These are phyloP conservation scores for Nysson spinosus DNA, from an alignment of 2,888 invertebrate genomes.

Conservation along the genomic window DNA sequence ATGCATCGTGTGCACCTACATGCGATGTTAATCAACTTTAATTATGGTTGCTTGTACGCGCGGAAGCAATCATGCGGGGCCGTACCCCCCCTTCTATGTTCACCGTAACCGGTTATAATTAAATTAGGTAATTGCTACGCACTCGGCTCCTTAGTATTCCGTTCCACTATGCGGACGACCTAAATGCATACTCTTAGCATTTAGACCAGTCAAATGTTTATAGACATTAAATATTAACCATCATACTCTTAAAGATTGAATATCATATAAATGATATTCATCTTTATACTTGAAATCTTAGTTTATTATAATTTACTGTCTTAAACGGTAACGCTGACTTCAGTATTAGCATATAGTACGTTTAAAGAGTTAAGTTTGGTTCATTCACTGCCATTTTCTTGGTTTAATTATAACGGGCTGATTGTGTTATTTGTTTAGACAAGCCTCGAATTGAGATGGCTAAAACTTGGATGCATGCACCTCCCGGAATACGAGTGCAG, in stretches of 20 bases:
- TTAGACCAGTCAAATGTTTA: constrained; percentile 30
- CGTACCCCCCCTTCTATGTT: constrained; percentile 37
- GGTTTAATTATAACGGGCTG: background rate
- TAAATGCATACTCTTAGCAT: constrained; percentile 39
- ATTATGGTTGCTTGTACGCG: constrained; percentile 32
- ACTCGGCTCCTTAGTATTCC: constrained; percentile 48
- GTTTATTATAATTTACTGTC: too few species aligned
- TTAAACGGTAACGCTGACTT: too few species aligned
- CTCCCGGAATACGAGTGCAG: constrained; percentile 84
- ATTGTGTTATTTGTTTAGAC: too few species aligned
- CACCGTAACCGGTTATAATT: constrained; percentile 51
- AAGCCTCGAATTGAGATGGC: constrained; percentile 85
- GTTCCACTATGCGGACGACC: constrained; percentile 40
- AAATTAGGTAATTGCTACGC: constrained; percentile 58
- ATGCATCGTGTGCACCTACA: constrained; percentile 32
- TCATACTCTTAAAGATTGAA: background rate
- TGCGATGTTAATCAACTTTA: constrained; percentile 52
- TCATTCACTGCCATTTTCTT: background rate
- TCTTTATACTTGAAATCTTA: too few species aligned
- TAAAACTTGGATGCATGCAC: constrained; percentile 86
- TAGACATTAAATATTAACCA: constrained; percentile 6
- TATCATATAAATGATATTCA: too few species aligned
- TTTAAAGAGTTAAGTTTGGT: too few species aligned
- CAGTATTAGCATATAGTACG: too few species aligned
- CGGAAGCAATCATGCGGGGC: constrained; percentile 59